Conservation (phyloP, 1,140 invertebrate species). For the Lordiphosa stackelbergi region DNA sequence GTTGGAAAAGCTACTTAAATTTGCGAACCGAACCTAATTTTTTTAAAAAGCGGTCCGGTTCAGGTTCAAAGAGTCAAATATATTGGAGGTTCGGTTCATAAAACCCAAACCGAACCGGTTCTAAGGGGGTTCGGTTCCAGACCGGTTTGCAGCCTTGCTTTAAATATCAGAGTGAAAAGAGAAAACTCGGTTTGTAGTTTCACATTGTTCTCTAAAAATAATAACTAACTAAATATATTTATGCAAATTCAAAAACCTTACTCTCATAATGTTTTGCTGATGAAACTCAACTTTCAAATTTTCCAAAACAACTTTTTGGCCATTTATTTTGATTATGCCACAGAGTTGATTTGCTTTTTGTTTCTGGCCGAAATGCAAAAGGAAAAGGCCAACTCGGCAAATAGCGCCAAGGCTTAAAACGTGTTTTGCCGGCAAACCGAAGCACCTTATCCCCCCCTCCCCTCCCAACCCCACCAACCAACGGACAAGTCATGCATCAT, state of each 20-base stretch:
- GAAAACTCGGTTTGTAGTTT: no score
- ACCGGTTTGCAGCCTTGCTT: no score
- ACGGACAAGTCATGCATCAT: slow-evolving; percentile 52
- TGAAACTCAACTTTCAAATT: slow-evolving; percentile 1
- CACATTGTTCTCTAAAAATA: no score
- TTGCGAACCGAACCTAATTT: no score
- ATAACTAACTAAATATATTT: slow-evolving; percentile 28
- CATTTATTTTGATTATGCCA: slow-evolving; percentile 7
- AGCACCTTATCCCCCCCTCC: slow-evolving; percentile 7
- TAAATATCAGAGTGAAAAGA: no score
- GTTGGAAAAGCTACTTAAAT: no score
- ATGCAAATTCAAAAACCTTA: slow-evolving; percentile 3
- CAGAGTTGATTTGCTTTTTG: background rate
- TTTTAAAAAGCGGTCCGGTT: no score
- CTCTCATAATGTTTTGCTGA: background rate
- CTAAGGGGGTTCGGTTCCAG: no score
- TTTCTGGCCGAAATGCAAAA: slow-evolving; percentile 16
- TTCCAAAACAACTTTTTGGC: background rate
- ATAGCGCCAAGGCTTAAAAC: slow-evolving; percentile 37
- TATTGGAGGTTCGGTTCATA: no score
- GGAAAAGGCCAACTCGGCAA: slow-evolving; percentile 29
- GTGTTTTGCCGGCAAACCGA: slow-evolving; percentile 52
- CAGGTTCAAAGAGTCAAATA: no score
- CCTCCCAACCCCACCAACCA: slow-evolving; percentile 7
- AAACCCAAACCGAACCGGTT: no score